Evolutionary conservation across 1,140 invertebrate species (phyloP).

Genomic region (Eubasilissa regina): DNA sequence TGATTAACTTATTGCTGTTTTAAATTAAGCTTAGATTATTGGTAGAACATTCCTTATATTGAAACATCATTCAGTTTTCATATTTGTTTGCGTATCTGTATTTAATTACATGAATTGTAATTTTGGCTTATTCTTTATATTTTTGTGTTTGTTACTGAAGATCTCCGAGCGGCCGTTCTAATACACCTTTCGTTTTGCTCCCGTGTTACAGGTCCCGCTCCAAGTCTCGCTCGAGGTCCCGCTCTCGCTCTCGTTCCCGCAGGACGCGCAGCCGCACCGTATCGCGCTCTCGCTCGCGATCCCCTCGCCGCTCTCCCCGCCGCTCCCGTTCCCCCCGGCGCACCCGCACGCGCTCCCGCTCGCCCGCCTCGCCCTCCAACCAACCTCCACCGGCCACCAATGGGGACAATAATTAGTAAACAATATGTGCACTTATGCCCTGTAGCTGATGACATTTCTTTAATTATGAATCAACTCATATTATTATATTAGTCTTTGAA

Average conservation of each 20-base stretch:
- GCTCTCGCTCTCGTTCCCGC: constrained; percentile 63
- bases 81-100: neutral
- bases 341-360: constrained; percentile 64
- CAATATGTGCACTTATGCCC: neutral
- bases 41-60: too few species aligned
- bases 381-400: constrained; percentile 43
- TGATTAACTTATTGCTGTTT: too few species aligned
- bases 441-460: too few species aligned
- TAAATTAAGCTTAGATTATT: too few species aligned
- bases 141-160: neutral
- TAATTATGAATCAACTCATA: too few species aligned
- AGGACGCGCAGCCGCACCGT: constrained; percentile 64
- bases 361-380: constrained; percentile 49
- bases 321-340: constrained; percentile 48
- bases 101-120: too few species aligned
- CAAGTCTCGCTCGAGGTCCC: constrained; percentile 68
- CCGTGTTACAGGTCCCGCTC: constrained; percentile 64
- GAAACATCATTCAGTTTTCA: neutral
- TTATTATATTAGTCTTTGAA: too few species aligned
- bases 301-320: constrained; percentile 64
- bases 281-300: constrained; percentile 66
- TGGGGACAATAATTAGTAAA: constrained; percentile 30
- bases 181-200: neutral
- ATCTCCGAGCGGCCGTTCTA: neutral
- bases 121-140: too few species aligned